These are phyloP conservation scores for Tricholaema leucomelas DNA, from an alignment of 2,113 vertebrate genomes.

Conservation along the genomic window DNA sequence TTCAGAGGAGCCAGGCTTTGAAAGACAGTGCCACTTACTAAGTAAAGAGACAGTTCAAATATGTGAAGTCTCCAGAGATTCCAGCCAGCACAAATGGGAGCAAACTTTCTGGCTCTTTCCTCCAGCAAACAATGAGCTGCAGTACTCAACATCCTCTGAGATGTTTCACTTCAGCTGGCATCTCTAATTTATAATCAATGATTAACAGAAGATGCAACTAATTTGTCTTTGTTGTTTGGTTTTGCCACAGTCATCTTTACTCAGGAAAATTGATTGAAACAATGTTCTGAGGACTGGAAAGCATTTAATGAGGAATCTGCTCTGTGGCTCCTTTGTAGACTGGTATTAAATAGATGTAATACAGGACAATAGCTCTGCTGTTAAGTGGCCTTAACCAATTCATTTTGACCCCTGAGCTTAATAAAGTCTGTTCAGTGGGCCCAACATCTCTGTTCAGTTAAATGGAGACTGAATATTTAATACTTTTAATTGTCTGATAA, in stretches of 20 bases:
- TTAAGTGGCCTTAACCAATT: constrained; percentile 49
- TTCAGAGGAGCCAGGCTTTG: constrained; percentile 13
- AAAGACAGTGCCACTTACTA: constrained; percentile 35
- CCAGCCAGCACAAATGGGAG: constrained; percentile 33
- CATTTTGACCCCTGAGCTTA: constrained; percentile 54
- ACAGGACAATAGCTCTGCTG: not conserved
- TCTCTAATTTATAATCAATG: constrained; percentile 70
- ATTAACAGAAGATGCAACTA: constrained; percentile 68
- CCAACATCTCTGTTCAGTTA: constrained; percentile 39
- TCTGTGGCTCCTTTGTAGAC: not conserved
- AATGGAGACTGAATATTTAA: constrained; percentile 42
- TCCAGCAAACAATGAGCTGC: constrained; percentile 68
- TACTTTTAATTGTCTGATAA: constrained; percentile 63
- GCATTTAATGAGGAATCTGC: constrained; percentile 31
- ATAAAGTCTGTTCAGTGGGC: constrained; percentile 25
- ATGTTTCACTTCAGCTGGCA: constrained; percentile 54
- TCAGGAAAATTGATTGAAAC: constrained; percentile 64
- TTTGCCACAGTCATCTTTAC: constrained; percentile 51
- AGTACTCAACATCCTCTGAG: constrained; percentile 43
- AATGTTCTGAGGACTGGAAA: constrained; percentile 47
- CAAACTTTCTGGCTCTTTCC: constrained; percentile 33
- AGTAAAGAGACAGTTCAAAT: constrained; percentile 53
- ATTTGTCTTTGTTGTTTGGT: constrained; percentile 59
- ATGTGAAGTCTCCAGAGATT: constrained; percentile 24
- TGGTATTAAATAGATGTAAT: constrained; percentile 7